Evolutionary conservation across 2,888 invertebrate species (phyloP), one percentile per base, ranked within the genome.

Genomic region (Ectemnius continuus): DNA sequence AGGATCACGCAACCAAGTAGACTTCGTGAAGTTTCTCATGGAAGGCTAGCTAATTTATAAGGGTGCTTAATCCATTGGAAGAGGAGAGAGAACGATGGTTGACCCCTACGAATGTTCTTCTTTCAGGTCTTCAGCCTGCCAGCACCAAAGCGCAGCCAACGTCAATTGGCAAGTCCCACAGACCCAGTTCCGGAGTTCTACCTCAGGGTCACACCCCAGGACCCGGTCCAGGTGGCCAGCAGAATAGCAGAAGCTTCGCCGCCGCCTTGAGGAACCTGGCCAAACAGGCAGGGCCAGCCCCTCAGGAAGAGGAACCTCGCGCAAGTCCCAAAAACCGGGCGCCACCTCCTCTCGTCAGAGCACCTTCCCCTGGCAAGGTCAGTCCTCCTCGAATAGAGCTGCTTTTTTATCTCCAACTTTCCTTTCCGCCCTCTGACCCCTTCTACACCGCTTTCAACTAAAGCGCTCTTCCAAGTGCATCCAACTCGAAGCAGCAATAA

Each of bases 201-300:
- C 89, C 90, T 79, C 89, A 90, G 84, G 87, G 89, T 82, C 90
- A 90, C 72, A 89, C 89, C 66, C 87, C 90, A 56, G 91, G 91
- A 64, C 91, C 92, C 52, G 91, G 91, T 70, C 91, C 92, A 47
- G 92, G 91, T 79, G 86, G 89, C 63, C 90, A 86, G 78, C 91
- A 87, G 74, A 90, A 87, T 72, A 90, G 89, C 76, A 86, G 91
- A 63, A 97, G 97, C 73, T 98, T 98, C 92, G 97, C 98, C 66
- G 97, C 97, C 61, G 98, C 98, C 26, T 92, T 98, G 66, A 94
- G 98, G 73, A 97, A 96, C 90, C 93, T 98, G 82, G 98, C 98
- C 78, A 97, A 98, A 92, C 97, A 98, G 91, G 97, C 97, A 23
- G 96, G 96, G 73, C 96, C 95, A 83, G 94, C 94, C 85, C 92